Base-by-base conservation (phyloP, 2,797 vertebrate species). In the Gymnoscopelus microlampas region DNA sequence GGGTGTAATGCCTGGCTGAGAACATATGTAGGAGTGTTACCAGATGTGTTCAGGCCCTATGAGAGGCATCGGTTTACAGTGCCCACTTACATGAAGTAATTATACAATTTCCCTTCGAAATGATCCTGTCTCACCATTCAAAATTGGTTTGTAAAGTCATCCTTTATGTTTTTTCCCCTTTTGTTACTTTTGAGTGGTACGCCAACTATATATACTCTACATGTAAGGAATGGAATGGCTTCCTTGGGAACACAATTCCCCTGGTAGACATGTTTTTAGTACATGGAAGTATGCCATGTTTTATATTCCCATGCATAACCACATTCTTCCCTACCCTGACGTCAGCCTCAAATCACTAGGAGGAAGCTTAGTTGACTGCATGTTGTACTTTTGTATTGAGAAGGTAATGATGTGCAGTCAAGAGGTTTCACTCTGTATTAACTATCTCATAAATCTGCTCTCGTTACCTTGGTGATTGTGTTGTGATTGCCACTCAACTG, bases 11-110 rank as follows among this genome's bases (percentile, higher is more conserved):
- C 35, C 63, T 73, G 63, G 29, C 63, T 72, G 60, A 78, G 65
- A 26, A 71, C 81, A 82, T 74, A 83, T 76, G 68, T 63, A 68
- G 10, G n/a, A 82, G 32, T 82, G 74, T 50, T 72, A 53, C 63
- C 70, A 79, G 59, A 73, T 66, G 72, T 69, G 44, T 9, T 13
- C 53, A 75, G 67, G 60, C 63, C 86, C 56, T 72, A 2, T 7
- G 74, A 69, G 81, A 86, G 69, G 75, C 74, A 67, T 56, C 55
- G 71, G 63, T 79, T 86, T 83, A 83, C 82, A 61, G 61, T 54
- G 61, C 70, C 35, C 76, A 68, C 67, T 67, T 73, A 82, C 69
- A 77, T 82, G 73, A 74, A 84, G 61, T 79, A 78, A 87, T 86
- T 69, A 75, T 75, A 68, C 78, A 60, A 70, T 79, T 82, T 81